Evolutionary conservation across 2,888 invertebrate genomes (phyloP).

Genomic region (Tiliacea citrago): DNA sequence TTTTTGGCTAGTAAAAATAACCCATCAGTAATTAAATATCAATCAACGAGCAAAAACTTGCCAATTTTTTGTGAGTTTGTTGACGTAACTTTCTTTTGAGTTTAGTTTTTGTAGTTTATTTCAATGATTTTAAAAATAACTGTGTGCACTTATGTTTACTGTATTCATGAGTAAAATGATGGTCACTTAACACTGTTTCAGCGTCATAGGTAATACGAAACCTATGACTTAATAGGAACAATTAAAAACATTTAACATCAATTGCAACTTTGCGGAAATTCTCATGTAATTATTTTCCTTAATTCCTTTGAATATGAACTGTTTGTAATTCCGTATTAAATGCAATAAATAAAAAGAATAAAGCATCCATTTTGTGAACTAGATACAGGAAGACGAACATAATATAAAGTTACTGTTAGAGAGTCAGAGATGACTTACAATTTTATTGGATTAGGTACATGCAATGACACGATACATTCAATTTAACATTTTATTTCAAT

Average conservation of each 20-base stretch:
- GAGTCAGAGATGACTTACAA: constrained; percentile 78
- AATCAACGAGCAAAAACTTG: constrained; percentile 28
- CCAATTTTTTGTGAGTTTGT: constrained; percentile 24
- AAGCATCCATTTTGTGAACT: constrained; percentile 25
- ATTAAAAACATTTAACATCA: constrained; percentile 43
- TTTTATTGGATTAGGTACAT: constrained; percentile 80
- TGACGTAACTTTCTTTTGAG: constrained; percentile 22
- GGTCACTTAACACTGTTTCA: constrained; percentile 11
- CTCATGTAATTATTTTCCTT: constrained; percentile 23
- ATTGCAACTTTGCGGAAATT: constrained; percentile 51
- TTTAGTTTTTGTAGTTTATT: constrained; percentile 5
- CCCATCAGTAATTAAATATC: constrained; percentile 37
- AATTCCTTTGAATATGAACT: constrained; percentile 21
- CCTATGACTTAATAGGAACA: constrained; percentile 27
- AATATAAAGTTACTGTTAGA: constrained; percentile 52
- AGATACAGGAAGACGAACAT: constrained; percentile 38
- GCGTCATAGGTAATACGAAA: constrained; percentile 21
- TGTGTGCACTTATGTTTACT: background rate
- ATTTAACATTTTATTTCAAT: constrained; percentile 56
- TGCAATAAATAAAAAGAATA: too few relatives aligned
- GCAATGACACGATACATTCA: constrained; percentile 57
- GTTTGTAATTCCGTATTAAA: constrained; percentile 12
- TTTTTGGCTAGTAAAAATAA: constrained; percentile 23
- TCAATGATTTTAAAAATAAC: constrained; percentile 10
- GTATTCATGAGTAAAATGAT: background rate